Conservation (phyloP, 2,888 invertebrate species). For the Seira ritae region DNA sequence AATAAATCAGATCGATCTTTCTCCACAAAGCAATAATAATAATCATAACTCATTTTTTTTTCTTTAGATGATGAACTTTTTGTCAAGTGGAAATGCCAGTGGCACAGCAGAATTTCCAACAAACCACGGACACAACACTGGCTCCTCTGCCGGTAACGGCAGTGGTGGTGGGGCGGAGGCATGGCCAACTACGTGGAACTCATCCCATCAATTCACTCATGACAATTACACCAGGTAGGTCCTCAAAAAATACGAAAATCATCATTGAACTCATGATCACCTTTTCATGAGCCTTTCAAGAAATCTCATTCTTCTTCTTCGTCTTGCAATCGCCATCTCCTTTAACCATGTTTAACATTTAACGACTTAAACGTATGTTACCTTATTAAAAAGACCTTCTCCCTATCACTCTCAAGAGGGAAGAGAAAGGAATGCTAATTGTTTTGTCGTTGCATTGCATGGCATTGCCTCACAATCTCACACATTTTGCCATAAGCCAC, state of each 20-base stretch:
- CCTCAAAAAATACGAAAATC: conserved; percentile 62
- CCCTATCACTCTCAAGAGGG: no score
- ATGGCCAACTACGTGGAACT: conserved; percentile 70
- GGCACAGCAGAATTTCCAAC: conserved; percentile 50
- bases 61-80: conserved; percentile 71
- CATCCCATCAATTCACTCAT: conserved; percentile 71
- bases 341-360: no score
- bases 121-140: conserved; percentile 55
- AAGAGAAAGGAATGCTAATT: no score
- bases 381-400: no score
- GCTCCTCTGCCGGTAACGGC: conserved; percentile 55
- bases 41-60: conserved; percentile 23
- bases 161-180: conserved; percentile 62
- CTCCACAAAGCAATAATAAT: no score
- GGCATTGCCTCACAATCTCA: no score
- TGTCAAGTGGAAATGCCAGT: conserved; percentile 59
- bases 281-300: conserved; percentile 31
- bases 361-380: no score
- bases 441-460: no score
- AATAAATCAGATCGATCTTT: neutral
- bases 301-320: conserved; percentile 19
- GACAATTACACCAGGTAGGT: conserved; percentile 73
- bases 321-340: neutral
- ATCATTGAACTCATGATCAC: conserved; percentile 63
- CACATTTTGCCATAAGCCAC: no score